Evolutionary conservation across 2,888 invertebrate genomes (phyloP).

Genomic region (Pandemis heparana): DNA sequence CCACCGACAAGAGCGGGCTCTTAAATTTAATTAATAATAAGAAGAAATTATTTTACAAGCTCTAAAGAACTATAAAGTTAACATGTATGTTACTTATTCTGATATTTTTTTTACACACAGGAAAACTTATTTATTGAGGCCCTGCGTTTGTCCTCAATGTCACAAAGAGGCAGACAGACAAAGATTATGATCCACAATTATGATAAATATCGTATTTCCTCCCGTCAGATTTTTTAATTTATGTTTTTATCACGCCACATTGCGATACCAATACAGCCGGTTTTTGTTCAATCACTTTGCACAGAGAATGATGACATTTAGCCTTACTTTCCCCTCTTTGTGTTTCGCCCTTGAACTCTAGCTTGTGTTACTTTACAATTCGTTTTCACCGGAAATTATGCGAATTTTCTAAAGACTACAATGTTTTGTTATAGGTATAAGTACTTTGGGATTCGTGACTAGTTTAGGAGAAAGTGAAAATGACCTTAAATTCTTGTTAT

Average conservation of each 20-base stretch:
- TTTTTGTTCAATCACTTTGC: slow-evolving; percentile 10
- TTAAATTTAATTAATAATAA: no score
- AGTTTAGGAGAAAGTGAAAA: slow-evolving; percentile 28
- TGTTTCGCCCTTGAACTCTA: slow-evolving; percentile 15
- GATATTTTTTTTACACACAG: no score
- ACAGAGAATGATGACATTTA: slow-evolving; percentile 18
- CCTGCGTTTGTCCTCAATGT: neutral
- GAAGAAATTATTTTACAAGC: no score
- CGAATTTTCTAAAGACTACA: slow-evolving; percentile 6
- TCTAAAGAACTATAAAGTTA: no score
- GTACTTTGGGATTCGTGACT: slow-evolving; percentile 4
- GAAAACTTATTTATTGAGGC: neutral
- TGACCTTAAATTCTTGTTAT: slow-evolving; percentile 19
- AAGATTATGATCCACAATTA: neutral
- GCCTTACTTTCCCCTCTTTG: slow-evolving; percentile 17
- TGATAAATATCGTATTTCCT: neutral
- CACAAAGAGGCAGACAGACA: neutral
- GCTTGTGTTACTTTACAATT: neutral
- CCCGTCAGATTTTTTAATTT: neutral
- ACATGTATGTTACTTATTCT: no score
- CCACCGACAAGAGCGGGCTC: no score
- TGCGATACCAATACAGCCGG: slow-evolving; percentile 9
- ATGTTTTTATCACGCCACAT: slow-evolving; percentile 14
- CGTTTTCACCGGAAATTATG: slow-evolving; percentile 11
- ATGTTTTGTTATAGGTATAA: neutral